Evolutionary conservation across 2,113 vertebrate genomes (phyloP), one percentile per base, ranked within the genome.

Genomic region (Elgaria multicarinata): DNA sequence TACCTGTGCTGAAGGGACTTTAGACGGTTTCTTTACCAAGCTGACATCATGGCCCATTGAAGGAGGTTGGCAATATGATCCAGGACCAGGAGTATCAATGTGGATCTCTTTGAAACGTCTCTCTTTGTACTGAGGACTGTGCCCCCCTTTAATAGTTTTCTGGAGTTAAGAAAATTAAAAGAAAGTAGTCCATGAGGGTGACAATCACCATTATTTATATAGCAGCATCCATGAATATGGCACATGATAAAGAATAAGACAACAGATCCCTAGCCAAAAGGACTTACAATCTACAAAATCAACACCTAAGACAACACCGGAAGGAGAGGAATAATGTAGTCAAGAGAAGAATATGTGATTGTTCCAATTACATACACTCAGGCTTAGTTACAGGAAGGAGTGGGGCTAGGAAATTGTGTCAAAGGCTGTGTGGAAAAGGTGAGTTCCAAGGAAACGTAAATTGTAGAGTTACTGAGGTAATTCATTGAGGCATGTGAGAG

Each of bases 51-150:
- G 44, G 26, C 88, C 88, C 58, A 88, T 79, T 55, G 67, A 71
- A 89, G 86, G 91, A 87, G 26, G 75, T 5, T 94, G 90, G 83
- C 96, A 46, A 89, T 98, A 98, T 75, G 96, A 95, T 90, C 97
- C 97, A 31, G 98, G 98, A 86, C 98, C 98, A 28, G 97, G 97
- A 62, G 91, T 92, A 90, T 96, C 90, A 24, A 96, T 94, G 53
- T 39, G n/a, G 42, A 79, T 53, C 28, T 97, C 97, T 85, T 96
- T 93, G 95, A 98, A 98, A 71, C 96, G 95, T 89, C 94, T 93
- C 75, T 98, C 97, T 92, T 95, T 96, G 95, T 97, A 97, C 95
- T 97, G 96, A 46, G 98, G 96, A 96, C 96, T 98, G 53, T 89
- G 76, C 14, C 97, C 97, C 90, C 98, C 97, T 84, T 95, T 95